Base-by-base conservation (phyloP, 2,113 vertebrate genomes). In the Tapirus terrestris region DNA sequence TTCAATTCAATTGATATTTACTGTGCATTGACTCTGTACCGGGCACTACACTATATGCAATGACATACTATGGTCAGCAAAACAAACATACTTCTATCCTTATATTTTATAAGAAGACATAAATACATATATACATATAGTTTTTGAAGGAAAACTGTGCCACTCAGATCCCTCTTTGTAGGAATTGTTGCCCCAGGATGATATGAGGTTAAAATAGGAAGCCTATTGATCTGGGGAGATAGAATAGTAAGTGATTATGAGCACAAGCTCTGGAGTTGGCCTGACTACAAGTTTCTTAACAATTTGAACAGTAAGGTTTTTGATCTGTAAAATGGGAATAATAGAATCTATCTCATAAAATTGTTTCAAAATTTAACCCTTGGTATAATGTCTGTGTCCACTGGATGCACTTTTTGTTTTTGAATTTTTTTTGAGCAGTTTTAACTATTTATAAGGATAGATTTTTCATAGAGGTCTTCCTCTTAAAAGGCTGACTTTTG, bases 221-320 rank as follows among this genome's bases (percentile, higher is more conserved):
- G 51, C 13, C 51, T 81, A 36, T 25, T 90, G 31, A 67, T 82
- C 29, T 91, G 23, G 60, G 18, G 51, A 84, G 36, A 65, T 12
- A 84, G 33, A 77, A 79, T 36, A 56, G 11, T 82, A 61, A 94
- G 29, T 51, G 17, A 63, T 60, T 76, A 75, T 43, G 27, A 76
- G 39, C 77, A 96, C 72, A 25, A 31, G 31, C 39, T 91, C 45
- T 70, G 3, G 43, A 27, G 0, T 33, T 84, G 8, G 36, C 51
- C 65, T 60, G 48, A n/a, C 21, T 81, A 4, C 36, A 89, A 95
- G 51, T 68, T 91, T 94, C 48, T 96, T 87, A 87, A 45, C 48
- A 67, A 87, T 70, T 29, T 85, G 12, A 93, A 84, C 51, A 85
- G 8, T 70, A 45, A 87, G 14, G 21, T 72, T 75, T 81, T 89